Evolutionary conservation across 2,113 vertebrate species (phyloP), one percentile per base, ranked within the genome.

Genomic region (Psephotus haematonotus): DNA sequence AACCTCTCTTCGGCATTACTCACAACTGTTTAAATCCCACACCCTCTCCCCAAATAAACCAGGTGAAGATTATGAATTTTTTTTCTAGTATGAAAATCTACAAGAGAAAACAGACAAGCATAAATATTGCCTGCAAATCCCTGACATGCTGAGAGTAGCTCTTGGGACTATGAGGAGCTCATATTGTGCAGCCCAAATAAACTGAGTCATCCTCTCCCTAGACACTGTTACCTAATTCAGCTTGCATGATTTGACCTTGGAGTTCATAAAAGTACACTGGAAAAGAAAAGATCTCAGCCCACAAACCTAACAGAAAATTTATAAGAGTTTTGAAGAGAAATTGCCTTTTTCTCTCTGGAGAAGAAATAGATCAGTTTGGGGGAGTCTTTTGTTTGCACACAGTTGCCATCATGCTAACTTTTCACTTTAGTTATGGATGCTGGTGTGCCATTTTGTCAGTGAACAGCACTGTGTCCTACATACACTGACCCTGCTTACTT

Each of bases 151-250:
- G 52, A 70, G 55, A 86, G 72, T 46, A 91, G 72, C 83, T 93
- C 69, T 78, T 50, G 46, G 83, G 69, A 86, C 50, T 71, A 5
- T n/a, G 39, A 78, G 64, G 25, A 75, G 39, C 83, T 93, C 83
- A 75, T 81, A 76, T 55, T 65, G 49, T 82, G 63, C 85, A 1
- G 22, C 79, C 82, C 91, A 95, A 95, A 95, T 84, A 93, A 91
- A 95, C 92, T 93, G 94, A 97, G 86, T 95, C 94, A 93, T 96
- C 50, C 35, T 86, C 88, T 91, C 94, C 91, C 76, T 92, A 97
- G 91, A 92, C 72, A 68, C 83, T 71, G 41, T 90, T 88, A 92
- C 72, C 72, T 68, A 93, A 93, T 89, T 95, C 86, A 95, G 62
- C 72, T 81, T 93, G 77, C 68, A 41, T 67, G 50, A 90, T 75